Base-by-base conservation (phyloP, 2,888 invertebrate genomes). In the Epirrhoe alternata region DNA sequence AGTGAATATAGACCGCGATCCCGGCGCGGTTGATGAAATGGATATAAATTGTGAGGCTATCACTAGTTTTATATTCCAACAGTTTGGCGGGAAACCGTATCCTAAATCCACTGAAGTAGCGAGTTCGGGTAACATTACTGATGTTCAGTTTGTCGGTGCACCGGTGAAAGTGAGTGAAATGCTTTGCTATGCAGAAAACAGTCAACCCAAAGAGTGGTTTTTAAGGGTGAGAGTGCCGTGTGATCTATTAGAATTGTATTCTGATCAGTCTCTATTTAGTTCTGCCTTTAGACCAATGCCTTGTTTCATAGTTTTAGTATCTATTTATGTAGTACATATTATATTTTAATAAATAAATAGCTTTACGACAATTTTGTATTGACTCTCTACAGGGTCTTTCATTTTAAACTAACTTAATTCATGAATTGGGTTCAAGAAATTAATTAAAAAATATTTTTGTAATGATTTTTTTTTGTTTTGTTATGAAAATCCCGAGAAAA, bases 241-340 rank as follows among this genome's bases (percentile, higher is more conserved):
- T 33, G 62, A 62, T 17, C 45, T 62, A 7, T 30, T 62, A n/a
- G 62, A 14, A 30, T 53, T 58, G 47, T 58, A 63, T 24, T 16
- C 61, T 7, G 47, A 49, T 6, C 49, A n/a, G 7, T 24, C 45
- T 0, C 16, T 61, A 3, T 30, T 42, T 5, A 57, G 33, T 57
- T 5, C 50, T 30, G 35, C 38, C 8, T 14, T n/a, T 6, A 14
- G 14, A 8, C n/a, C 42, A 16, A 59, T 51, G 31, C 14, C 51
- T 33, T 50, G n/a, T 38, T 30, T 35, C 1, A 5, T 59, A 35
- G 49, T 50, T 35, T 3, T 50, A 16, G 6, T 47, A 5, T 5
- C 16, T 47, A 1, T 14, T 47, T 47, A 14, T 47, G 47, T 47
- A 16, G 12, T 42, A 38, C 2, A 10, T 45, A 14, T 45, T 47